A percentile compares a stretch with the other conserved stretches of the same genome.
These are phyloP conservation scores for Poecile atricapillus DNA, from an alignment of 2,113 vertebrate genomes.

Conservation along the genomic window DNA sequence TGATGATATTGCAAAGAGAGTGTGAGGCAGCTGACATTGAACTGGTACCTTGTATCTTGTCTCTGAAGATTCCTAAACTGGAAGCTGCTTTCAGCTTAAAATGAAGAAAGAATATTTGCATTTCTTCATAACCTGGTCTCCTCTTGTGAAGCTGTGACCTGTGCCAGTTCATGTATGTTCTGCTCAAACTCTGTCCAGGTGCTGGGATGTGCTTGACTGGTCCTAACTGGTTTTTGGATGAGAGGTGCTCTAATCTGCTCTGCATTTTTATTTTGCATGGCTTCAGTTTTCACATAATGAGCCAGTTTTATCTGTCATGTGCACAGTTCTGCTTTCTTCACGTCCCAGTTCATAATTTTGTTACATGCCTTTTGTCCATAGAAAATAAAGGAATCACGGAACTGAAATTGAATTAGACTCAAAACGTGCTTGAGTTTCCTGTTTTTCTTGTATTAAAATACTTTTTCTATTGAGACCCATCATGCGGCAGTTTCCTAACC, in stretches of 20 bases:
- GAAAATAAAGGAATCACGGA: constrained; percentile 65
- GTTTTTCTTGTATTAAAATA: constrained; percentile 68
- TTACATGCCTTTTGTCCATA: constrained; percentile 59
- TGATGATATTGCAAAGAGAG: not conserved
- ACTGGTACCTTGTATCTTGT: not conserved
- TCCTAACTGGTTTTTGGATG: constrained; percentile 43
- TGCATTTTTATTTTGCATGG: constrained; percentile 42
- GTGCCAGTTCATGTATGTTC: constrained; percentile 9
- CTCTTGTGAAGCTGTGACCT: constrained; percentile 1
- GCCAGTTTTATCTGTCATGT: constrained; percentile 52
- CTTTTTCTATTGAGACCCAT: constrained; percentile 62
- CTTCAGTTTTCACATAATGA: constrained; percentile 48
- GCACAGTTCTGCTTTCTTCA: constrained; percentile 61
- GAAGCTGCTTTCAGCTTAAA: constrained; percentile 4
- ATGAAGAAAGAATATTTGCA: constrained; percentile 14
- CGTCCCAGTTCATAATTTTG: constrained; percentile 55
- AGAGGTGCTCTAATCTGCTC: constrained; percentile 38
- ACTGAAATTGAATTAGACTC: constrained; percentile 62
- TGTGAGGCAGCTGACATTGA: constrained; percentile 24
- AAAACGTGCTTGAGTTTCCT: constrained; percentile 67
- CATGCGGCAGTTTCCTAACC: constrained; percentile 49
- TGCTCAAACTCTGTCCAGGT: constrained; percentile 29
- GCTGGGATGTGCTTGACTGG: constrained; percentile 34
- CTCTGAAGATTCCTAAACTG: not conserved
- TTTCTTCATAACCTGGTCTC: constrained; percentile 6